Evolutionary conservation across 2,797 vertebrate genomes (phyloP).

Genomic region (Pseudochirops corinnae): DNA sequence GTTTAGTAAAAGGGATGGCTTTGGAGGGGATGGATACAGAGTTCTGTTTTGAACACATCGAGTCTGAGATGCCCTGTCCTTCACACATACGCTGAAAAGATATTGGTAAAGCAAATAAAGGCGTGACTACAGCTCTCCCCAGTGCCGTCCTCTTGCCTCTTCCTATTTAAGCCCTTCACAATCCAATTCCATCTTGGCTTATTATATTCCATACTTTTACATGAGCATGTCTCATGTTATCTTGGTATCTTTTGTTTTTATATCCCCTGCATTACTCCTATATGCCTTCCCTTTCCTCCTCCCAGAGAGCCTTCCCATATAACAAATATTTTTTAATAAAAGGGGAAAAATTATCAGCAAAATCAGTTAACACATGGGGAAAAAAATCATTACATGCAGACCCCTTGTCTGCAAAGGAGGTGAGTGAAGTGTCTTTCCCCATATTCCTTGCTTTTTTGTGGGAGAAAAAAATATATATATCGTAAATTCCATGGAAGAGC

Average conservation of each 20-base stretch:
- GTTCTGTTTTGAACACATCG: background rate
- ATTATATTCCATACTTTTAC: background rate
- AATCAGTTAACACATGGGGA: background rate
- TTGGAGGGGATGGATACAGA: background rate
- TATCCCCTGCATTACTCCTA: background rate
- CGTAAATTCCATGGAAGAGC: background rate
- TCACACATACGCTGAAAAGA: background rate
- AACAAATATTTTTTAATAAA: background rate
- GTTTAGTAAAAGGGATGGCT: too few species aligned
- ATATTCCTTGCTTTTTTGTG: background rate
- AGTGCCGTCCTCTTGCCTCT: background rate
- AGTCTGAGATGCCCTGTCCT: background rate
- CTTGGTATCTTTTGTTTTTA: background rate
- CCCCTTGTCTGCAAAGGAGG: background rate
- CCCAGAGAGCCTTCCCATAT: background rate
- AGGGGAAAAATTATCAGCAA: background rate
- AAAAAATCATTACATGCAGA: background rate
- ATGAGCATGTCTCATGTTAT: background rate
- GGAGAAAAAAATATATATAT: background rate
- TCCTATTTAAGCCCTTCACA: background rate
- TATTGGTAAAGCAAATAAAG: background rate
- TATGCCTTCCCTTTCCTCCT: background rate
- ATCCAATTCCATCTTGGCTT: background rate
- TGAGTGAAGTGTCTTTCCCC: background rate
- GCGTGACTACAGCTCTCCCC: background rate